Percentiles rank a stretch among this genome's conserved stretches.
These are phyloP conservation scores for Nasonovia ribisnigri DNA, from an alignment of 2,888 invertebrate species.

Conservation along the genomic window DNA sequence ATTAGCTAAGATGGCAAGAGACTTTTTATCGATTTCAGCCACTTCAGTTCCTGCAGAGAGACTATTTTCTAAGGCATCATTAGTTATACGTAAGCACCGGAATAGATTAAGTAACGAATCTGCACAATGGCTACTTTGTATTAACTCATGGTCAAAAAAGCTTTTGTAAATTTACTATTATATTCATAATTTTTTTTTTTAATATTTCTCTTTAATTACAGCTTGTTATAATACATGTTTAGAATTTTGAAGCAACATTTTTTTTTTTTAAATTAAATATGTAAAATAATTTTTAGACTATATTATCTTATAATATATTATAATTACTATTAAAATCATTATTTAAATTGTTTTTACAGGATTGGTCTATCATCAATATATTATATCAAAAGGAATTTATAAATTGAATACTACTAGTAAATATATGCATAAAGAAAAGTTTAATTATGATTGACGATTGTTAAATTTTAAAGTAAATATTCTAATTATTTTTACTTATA, in stretches of 20 bases:
- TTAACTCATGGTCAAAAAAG: not conserved
- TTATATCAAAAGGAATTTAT: constrained; percentile 5
- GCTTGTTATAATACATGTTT: too few species aligned
- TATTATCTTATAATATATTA: constrained; percentile 12
- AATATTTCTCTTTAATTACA: not conserved
- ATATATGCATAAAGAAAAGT: constrained; percentile 2
- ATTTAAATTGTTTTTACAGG: constrained; percentile 20
- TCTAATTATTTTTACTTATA: not conserved
- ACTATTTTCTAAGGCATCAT: constrained; percentile 66
- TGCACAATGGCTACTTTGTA: constrained; percentile 32
- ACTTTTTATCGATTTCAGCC: constrained; percentile 66
- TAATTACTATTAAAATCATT: constrained; percentile 18
- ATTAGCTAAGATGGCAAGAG: constrained; percentile 65
- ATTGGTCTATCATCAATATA: constrained; percentile 11
- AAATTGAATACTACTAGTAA: constrained; percentile 7
- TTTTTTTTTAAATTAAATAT: not conserved
- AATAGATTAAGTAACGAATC: constrained; percentile 48
- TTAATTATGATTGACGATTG: not conserved
- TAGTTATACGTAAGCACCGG: constrained; percentile 45
- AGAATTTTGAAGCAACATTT: not conserved
- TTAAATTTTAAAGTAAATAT: constrained; percentile 7
- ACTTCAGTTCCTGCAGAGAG: constrained; percentile 66
- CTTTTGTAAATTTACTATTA: not conserved
- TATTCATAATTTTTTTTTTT: not conserved
- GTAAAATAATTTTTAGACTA: too few species aligned